Conservation (phyloP, 35 echinoderm and acorn worm species). For the Ophioderma brevispina region DNA sequence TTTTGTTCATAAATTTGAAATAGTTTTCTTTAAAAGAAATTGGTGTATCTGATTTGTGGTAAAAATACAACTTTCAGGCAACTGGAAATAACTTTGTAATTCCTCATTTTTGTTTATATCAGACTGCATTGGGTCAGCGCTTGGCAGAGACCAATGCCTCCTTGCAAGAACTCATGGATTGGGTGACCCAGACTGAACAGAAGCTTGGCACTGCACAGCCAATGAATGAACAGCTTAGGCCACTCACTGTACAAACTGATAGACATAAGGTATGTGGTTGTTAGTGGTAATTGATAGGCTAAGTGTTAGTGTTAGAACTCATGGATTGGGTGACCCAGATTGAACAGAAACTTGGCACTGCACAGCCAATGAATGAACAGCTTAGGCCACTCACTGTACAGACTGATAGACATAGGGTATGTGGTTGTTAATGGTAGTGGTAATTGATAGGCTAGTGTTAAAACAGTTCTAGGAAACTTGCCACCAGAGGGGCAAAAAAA, state of each 20-base stretch:
- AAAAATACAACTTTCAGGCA: too few relatives aligned
- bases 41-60: too few relatives aligned
- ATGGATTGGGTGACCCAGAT: conserved; percentile 61
- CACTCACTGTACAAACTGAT: conserved; percentile 79
- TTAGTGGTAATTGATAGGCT: neutral
- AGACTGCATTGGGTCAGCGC: conserved; percentile 70
- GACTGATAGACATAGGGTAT: conserved; percentile 86
- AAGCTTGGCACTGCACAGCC: conserved; percentile 91
- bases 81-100: conserved; percentile 57
- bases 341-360: conserved; percentile 88
- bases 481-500: too few relatives aligned
- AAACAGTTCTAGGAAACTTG: neutral
- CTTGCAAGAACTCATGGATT: conserved; percentile 66
- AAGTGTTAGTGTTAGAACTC: too few relatives aligned
- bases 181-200: conserved; percentile 87
- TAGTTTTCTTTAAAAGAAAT: too few relatives aligned
- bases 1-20: too few relatives aligned
- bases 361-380: conserved; percentile 94
- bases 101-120: neutral
- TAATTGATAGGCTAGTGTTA: too few relatives aligned
- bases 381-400: conserved; percentile 80
- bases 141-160: conserved; percentile 45
- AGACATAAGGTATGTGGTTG: conserved; percentile 74
- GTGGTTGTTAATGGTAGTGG: too few relatives aligned
- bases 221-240: conserved; percentile 86